Conservation (phyloP, 2,888 invertebrate genomes). For the Tetragonisca angustula region DNA sequence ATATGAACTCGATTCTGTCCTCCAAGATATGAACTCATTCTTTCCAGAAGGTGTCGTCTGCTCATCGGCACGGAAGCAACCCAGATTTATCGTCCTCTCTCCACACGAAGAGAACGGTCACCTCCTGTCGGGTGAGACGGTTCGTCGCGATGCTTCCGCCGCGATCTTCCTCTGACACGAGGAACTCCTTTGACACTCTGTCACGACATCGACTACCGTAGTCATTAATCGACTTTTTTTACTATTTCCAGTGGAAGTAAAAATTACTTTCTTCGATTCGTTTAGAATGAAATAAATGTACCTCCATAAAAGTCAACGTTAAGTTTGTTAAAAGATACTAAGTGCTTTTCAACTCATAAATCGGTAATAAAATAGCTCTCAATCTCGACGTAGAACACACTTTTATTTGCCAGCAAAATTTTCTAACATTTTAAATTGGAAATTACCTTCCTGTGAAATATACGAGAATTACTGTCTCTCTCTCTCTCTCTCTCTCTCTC, state of each 20-base stretch:
- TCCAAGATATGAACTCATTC: constrained; percentile 81
- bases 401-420: too few relatives aligned
- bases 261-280: neutral
- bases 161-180: neutral
- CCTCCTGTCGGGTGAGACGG: constrained; percentile 42
- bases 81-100: constrained; percentile 77
- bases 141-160: constrained; percentile 22
- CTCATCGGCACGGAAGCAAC: constrained; percentile 74
- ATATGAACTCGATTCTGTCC: constrained; percentile 82
- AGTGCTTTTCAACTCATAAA: neutral
- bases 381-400: too few relatives aligned
- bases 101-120: constrained; percentile 47
- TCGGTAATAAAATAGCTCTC: neutral
- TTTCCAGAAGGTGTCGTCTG: constrained; percentile 72
- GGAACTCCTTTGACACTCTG: neutral
- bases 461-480: too few relatives aligned
- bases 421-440: too few relatives aligned
- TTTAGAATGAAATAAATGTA: too few relatives aligned
- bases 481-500: too few relatives aligned
- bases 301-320: too few relatives aligned
- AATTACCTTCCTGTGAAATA: too few relatives aligned
- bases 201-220: neutral
- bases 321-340: too few relatives aligned
- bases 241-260: too few relatives aligned
- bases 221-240: neutral